phyloP scores from a whole-genome alignment of 2,113 vertebrate species.

The Dryoscopus gambensis region DNA sequence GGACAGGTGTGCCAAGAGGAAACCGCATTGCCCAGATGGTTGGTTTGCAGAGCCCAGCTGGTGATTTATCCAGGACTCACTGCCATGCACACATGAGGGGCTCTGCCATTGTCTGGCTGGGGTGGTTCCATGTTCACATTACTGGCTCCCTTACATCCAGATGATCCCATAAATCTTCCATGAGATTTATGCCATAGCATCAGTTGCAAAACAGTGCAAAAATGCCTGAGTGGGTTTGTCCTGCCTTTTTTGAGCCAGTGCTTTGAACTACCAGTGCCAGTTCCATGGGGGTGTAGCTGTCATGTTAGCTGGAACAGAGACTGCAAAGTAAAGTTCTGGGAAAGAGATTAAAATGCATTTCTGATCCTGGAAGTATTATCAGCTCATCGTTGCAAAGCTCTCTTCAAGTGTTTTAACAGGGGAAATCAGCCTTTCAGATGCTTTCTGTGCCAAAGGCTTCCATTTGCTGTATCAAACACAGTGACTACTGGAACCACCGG shows the following conservation, averaged over 20 bases:
- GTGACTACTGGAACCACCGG: background rate
- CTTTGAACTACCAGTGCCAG: slow-evolving; percentile 43
- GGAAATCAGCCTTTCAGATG: slow-evolving; percentile 46
- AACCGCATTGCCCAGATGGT: slow-evolving; percentile 59
- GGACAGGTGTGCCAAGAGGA: slow-evolving; percentile 58
- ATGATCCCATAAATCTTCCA: slow-evolving; percentile 68
- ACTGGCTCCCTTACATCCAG: slow-evolving; percentile 48
- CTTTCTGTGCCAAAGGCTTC: slow-evolving; percentile 53
- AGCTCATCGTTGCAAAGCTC: slow-evolving; percentile 32
- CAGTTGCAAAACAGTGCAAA: slow-evolving; percentile 19
- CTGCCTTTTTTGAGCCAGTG: background rate
- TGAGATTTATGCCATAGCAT: slow-evolving; percentile 26
- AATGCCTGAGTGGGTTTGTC: slow-evolving; percentile 11
- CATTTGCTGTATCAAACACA: slow-evolving; percentile 26
- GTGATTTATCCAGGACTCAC: slow-evolving; percentile 60
- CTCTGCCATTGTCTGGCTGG: slow-evolving; percentile 11
- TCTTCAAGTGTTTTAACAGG: slow-evolving; percentile 37
- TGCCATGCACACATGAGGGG: background rate
- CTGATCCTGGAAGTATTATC: slow-evolving; percentile 59
- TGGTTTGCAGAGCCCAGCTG: slow-evolving; percentile 50
- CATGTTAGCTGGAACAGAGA: slow-evolving; percentile 32
- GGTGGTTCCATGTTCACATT: background rate
- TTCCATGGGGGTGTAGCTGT: slow-evolving; percentile 12
- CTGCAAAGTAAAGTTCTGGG: slow-evolving; percentile 54
- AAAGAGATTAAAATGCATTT: slow-evolving; percentile 49